Evolutionary conservation across 2,888 invertebrate genomes (phyloP).

Genomic region (Heliothis peltigera): DNA sequence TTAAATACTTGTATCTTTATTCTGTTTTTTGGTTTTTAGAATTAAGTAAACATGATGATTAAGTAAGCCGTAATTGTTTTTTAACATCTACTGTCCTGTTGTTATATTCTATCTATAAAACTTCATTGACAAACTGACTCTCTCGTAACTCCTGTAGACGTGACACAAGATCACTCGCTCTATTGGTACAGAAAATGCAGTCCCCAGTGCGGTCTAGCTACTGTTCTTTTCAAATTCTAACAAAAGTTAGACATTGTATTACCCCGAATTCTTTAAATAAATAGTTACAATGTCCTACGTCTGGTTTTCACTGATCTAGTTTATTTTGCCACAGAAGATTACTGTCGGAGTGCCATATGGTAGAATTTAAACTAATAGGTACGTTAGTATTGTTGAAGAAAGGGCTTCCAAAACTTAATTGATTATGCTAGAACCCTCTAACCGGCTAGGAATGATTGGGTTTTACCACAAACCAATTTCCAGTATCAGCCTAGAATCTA

Average conservation of each 20-base stretch:
- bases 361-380: no score
- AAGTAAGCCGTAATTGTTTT: no score
- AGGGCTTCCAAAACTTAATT: background rate
- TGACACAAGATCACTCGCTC: constrained; percentile 1
- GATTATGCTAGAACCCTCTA: background rate
- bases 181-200: constrained; percentile 27
- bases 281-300: background rate
- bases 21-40: no score
- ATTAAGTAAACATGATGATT: no score
- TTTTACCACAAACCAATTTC: background rate
- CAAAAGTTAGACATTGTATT: background rate
- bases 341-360: no score
- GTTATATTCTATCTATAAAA: background rate
- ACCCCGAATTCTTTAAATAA: background rate
- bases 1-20: no score
- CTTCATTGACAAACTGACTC: background rate
- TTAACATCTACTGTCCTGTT: no score
- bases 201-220: background rate
- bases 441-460: background rate
- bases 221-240: background rate
- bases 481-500: background rate
- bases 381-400: no score
- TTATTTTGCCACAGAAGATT: no score
- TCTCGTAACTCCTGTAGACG: background rate
- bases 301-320: background rate